A percentile compares a stretch with the other conserved stretches of the same genome.
Conservation (phyloP, 1,140 invertebrate genomes). For the Trinorchestia longiramus region DNA sequence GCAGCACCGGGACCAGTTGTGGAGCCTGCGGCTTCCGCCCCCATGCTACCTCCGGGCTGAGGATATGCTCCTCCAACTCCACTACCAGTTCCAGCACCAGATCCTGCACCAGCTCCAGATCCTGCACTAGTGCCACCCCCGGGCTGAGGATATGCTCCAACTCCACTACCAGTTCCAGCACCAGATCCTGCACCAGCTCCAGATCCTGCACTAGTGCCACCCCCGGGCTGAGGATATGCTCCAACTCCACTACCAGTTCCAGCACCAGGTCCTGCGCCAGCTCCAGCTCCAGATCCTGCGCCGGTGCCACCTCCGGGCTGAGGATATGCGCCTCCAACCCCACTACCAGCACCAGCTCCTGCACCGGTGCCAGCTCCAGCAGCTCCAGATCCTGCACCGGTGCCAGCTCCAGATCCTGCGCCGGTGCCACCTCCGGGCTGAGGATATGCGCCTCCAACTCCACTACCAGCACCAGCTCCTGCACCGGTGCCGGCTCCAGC, state of each 20-base stretch:
- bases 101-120: neutral
- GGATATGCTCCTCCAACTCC: neutral
- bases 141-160: neutral
- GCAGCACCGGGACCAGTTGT: neutral
- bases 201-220: neutral
- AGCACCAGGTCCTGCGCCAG: neutral
- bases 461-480: neutral
- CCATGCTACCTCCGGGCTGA: neutral
- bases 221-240: conserved; percentile 4
- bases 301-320: neutral
- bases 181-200: neutral
- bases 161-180: neutral
- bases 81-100: neutral
- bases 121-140: neutral
- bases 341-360: neutral
- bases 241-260: neutral
- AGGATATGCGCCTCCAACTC: neutral
- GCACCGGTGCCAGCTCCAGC: too few species aligned
- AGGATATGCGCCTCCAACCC: neutral
- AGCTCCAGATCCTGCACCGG: neutral
- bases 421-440: neutral
- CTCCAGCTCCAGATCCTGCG: neutral
- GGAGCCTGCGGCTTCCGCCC: neutral
- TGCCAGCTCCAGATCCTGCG: neutral
- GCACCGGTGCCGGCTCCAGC: neutral